phyloP scores from a whole-genome alignment of 2,113 vertebrate species.

The Limnothrissa miodon region DNA sequence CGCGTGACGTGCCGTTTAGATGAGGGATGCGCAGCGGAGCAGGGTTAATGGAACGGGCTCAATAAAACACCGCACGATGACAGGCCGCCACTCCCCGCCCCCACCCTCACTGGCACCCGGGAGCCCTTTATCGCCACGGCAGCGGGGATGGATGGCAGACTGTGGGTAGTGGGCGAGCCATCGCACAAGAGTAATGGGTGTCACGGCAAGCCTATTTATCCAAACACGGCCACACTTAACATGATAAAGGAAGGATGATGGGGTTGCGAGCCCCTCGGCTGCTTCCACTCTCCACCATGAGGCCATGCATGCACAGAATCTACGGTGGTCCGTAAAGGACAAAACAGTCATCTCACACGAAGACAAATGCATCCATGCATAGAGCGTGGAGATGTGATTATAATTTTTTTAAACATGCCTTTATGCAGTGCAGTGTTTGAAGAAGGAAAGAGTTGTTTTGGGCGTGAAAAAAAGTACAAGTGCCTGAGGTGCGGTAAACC shows the following conservation, averaged over 20 bases:
- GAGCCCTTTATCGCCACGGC: background rate
- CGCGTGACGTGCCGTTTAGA: background rate
- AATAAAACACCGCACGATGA: background rate
- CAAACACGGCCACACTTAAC: conserved; percentile 10
- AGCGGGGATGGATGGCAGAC: background rate
- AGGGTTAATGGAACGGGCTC: conserved; percentile 14
- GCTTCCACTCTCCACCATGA: background rate
- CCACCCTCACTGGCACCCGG: background rate
- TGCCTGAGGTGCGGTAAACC: background rate
- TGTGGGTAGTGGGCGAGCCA: background rate
- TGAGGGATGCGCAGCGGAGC: background rate
- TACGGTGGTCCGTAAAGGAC: background rate
- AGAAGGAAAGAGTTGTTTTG: background rate
- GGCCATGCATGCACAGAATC: background rate
- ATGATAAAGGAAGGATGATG: conserved; percentile 5
- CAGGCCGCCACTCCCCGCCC: background rate
- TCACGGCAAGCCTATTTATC: background rate
- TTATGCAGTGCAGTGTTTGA: background rate
- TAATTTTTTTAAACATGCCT: background rate
- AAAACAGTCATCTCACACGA: background rate
- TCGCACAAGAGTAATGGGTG: background rate
- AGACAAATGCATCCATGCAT: background rate
- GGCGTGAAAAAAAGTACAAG: background rate
- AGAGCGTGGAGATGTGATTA: background rate
- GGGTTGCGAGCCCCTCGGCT: background rate